Percentiles rank a stretch among this genome's conserved stretches.
Conservation (phyloP, 2,888 invertebrate species). For the Ormia ochracea region DNA sequence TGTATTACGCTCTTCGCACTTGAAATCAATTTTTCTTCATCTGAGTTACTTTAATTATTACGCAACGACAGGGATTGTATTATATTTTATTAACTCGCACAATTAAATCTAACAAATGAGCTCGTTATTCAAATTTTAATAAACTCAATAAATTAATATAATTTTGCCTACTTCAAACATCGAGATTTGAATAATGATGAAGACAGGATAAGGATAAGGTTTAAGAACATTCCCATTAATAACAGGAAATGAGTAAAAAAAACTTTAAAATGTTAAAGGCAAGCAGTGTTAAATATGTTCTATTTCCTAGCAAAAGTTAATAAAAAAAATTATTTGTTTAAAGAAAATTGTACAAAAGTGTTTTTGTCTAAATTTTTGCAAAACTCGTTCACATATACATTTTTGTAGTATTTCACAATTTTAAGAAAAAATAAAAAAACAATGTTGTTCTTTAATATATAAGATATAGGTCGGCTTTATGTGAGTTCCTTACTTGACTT, state of each 20-base stretch:
- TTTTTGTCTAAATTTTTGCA: too few relatives aligned
- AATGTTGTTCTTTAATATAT: too few relatives aligned
- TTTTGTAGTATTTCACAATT: too few relatives aligned
- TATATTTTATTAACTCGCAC: neutral
- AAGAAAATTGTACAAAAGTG: too few relatives aligned
- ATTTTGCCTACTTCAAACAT: neutral
- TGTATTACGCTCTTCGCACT: conserved; percentile 28
- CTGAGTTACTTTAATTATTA: neutral
- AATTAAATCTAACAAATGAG: conserved; percentile 23
- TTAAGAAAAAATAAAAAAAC: too few relatives aligned
- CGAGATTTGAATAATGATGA: neutral
- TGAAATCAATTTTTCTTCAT: conserved; percentile 2
- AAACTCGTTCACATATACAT: too few relatives aligned
- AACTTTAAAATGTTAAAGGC: neutral
- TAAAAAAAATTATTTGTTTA: too few relatives aligned
- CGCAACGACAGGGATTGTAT: neutral
- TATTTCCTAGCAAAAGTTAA: too few relatives aligned
- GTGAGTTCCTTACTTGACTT: too few relatives aligned
- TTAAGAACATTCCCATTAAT: neutral
- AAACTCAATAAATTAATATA: conserved; percentile 3
- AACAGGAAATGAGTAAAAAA: neutral
- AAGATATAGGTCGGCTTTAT: too few relatives aligned
- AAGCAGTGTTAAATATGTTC: neutral
- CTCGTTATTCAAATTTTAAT: conserved; percentile 21
- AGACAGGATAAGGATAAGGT: neutral